phyloP scores from a whole-genome alignment of 1,140 invertebrate species.

The Apis florea region DNA sequence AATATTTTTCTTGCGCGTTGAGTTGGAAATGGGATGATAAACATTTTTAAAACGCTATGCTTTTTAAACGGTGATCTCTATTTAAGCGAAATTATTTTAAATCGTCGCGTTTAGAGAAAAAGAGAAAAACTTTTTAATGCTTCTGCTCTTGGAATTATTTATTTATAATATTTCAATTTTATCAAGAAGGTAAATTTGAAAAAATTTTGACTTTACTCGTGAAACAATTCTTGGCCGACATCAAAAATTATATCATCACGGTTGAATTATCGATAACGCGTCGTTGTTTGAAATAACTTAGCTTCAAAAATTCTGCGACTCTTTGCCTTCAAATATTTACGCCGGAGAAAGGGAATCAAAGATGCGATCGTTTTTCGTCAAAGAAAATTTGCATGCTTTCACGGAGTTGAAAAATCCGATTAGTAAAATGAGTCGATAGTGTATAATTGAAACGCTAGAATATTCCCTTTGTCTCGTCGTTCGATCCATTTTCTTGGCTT shows the following conservation, averaged over 20 bases:
- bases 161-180: no score
- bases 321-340: background rate
- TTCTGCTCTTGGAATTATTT: background rate
- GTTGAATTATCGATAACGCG: no score
- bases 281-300: no score
- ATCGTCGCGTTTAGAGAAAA: background rate
- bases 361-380: constrained; percentile 18
- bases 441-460: constrained; percentile 37
- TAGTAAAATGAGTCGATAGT: constrained; percentile 21
- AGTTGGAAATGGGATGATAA: background rate
- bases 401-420: constrained; percentile 31
- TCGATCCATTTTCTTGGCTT: background rate
- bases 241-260: no score
- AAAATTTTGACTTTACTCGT: no score
- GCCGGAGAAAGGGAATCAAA: constrained; percentile 20
- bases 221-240: no score
- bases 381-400: constrained; percentile 30
- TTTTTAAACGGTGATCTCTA: background rate
- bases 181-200: no score
- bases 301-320: background rate
- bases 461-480: background rate
- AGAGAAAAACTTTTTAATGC: background rate
- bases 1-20: no score
- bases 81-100: background rate
- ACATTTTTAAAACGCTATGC: background rate